A percentile compares a stretch with the other conserved stretches of the same genome.
These are phyloP conservation scores for Mus caroli DNA, from an alignment of 2,797 vertebrate species.

Conservation along the genomic window DNA sequence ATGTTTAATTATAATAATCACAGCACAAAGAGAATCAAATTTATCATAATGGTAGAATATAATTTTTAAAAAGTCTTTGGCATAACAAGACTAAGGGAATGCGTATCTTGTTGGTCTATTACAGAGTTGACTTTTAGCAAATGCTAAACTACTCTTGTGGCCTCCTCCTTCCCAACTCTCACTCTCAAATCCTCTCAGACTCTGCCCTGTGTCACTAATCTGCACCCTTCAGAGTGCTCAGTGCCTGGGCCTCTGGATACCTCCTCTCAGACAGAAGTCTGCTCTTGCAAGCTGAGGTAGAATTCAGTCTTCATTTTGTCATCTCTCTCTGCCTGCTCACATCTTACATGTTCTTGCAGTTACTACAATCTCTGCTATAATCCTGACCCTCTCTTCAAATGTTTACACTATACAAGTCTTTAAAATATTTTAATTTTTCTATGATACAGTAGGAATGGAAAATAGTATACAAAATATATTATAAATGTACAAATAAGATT, in stretches of 20 bases:
- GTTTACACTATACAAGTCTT: not conserved
- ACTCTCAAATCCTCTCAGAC: not conserved
- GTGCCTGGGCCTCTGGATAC: not conserved
- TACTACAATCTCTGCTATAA: not conserved
- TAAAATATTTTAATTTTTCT: conserved; percentile 17
- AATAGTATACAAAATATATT: not conserved
- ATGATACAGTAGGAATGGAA: not conserved
- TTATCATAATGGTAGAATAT: not conserved
- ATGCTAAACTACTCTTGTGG: not conserved
- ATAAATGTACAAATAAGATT: not conserved
- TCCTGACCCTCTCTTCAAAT: not conserved
- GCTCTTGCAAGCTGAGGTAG: not conserved
- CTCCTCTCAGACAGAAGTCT: not conserved
- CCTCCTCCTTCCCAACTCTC: not conserved
- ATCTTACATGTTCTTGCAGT: not conserved
- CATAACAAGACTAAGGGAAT: not conserved
- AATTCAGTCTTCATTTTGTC: too few species aligned
- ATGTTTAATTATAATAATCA: conserved; percentile 10
- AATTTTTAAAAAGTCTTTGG: not conserved
- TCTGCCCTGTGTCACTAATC: too few species aligned
- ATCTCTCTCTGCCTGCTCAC: not conserved
- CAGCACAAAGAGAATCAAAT: not conserved
- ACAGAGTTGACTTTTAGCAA: not conserved
- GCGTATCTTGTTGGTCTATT: not conserved
- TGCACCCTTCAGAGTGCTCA: not conserved